A percentile compares a stretch with the other conserved stretches of the same genome.
Conservation (phyloP, 1,140 invertebrate genomes). For the Bathynomus jamesi region DNA sequence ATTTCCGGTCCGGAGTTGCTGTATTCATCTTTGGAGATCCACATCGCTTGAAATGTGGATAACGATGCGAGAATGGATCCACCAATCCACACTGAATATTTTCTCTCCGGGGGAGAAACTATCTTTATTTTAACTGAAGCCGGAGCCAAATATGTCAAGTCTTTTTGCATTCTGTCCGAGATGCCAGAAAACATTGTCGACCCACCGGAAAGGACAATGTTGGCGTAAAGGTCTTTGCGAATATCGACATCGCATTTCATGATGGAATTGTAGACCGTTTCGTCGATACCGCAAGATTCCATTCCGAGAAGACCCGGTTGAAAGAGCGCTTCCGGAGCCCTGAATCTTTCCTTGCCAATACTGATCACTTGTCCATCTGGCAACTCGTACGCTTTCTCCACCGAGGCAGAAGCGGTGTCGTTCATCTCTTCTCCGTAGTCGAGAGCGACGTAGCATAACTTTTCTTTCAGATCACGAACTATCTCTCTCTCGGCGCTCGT, state of each 20-base stretch:
- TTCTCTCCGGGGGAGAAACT: conserved; percentile 47
- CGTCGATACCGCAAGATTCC: conserved; percentile 72
- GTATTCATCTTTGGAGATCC: conserved; percentile 18
- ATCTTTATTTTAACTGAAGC: conserved; percentile 86
- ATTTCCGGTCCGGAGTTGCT: conserved; percentile 13
- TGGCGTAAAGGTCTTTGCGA: conserved; percentile 72
- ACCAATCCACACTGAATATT: conserved; percentile 21
- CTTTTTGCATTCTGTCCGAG: conserved; percentile 53
- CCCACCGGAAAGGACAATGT: conserved; percentile 55
- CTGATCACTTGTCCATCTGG: conserved; percentile 76
- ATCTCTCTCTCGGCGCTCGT: conserved; percentile 74
- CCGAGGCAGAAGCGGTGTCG: conserved; percentile 67
- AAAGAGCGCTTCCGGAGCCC: conserved; percentile 74
- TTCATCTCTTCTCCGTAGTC: conserved; percentile 38
- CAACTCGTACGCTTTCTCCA: conserved; percentile 83
- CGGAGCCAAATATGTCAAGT: conserved; percentile 68
- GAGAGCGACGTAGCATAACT: conserved; percentile 78
- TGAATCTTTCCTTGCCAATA: conserved; percentile 52
- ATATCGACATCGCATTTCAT: conserved; percentile 51
- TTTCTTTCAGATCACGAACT: conserved; percentile 86
- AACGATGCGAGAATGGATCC: conserved; percentile 12
- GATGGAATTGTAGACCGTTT: conserved; percentile 63
- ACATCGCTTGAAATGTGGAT: conserved; percentile 16
- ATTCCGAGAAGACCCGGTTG: conserved; percentile 69
- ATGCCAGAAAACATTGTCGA: conserved; percentile 56